Percentiles rank a stretch among this genome's conserved stretches.
Conservation (phyloP, 2,113 vertebrate species). For the Cariama cristata region DNA sequence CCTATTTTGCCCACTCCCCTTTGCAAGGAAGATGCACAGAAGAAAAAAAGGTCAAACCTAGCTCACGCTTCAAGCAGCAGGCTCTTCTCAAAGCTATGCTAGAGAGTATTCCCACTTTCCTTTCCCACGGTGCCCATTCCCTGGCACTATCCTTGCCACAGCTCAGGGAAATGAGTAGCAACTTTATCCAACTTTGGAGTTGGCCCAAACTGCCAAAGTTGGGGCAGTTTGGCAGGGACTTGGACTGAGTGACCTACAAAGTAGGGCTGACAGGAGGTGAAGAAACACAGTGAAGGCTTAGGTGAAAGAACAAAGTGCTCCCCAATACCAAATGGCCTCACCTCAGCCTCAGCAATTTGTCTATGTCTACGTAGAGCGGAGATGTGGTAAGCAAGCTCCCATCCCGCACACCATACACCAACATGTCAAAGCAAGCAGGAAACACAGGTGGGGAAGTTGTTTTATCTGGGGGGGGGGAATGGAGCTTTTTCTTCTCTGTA, state of each 20-base stretch:
- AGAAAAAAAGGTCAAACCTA: not conserved
- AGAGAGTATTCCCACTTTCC: not conserved
- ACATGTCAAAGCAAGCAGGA: not conserved
- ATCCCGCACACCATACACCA: fast-evolving
- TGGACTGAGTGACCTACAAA: not conserved
- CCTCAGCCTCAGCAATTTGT: not conserved
- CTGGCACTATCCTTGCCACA: not conserved
- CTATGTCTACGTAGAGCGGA: fast-evolving
- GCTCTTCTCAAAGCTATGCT: not conserved
- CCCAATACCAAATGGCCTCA: not conserved
- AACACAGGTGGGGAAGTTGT: not conserved
- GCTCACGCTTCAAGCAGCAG: not conserved
- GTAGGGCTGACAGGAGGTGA: not conserved
- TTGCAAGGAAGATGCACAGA: not conserved
- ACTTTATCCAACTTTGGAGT: not conserved
- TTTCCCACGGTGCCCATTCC: not conserved
- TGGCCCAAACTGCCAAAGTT: no score
- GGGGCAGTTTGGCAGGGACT: no score
- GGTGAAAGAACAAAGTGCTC: not conserved
- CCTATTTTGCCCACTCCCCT: not conserved
- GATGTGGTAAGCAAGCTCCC: not conserved
- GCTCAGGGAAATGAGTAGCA: not conserved
- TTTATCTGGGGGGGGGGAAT: not conserved
- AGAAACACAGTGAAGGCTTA: not conserved
- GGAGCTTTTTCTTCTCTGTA: not conserved